Evolutionary conservation across 1,140 invertebrate species (phyloP), one percentile per base, ranked within the genome.

Genomic region (Elymnias hypermnestra): DNA sequence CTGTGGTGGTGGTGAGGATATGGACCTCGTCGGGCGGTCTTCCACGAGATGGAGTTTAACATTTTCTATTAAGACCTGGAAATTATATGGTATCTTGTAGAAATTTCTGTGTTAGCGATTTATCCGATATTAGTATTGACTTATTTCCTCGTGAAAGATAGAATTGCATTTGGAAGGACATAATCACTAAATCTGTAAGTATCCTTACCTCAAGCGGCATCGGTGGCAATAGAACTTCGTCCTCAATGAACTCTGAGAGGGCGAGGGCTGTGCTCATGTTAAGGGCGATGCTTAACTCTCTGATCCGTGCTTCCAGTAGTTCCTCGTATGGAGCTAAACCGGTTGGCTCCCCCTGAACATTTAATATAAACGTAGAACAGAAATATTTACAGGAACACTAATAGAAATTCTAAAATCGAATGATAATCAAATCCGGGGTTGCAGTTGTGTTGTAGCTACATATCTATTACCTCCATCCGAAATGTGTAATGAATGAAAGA

Each of bases 181-280:
- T 21, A 3, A 21, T 6, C 3, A 6, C 3, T 21, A 3, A 21
- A 21, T 21, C 3, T 21, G 3, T 6, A 21, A 39, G 12, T 7
- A 10, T 6, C 13, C 7, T 29, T 72, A 96, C 92, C 81, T 94
- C 89, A 53, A 96, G 86, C 1, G 95, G 95, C 76, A 97, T 89
- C 0, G 93, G 92, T 48, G 90, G 90, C 0, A 91, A 89, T 18
- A 94, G 87, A 18, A 95, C 89, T 87, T 97, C 95, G 84, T 97
- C 95, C 72, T 97, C 95, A 2, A 93, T 87, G 29, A 97, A 89
- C 72, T 96, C 95, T 0, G 91, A 87, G 0, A 97, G 72, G 4
- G 92, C 93, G 17, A 91, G 90, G 0, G 95, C 87, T 3, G 93
- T 93, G 65, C 93, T 95, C 91, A 95, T 95, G 10, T 91, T 91